Base-by-base conservation (phyloP, 2,797 vertebrate genomes). In the Apogon talboti region DNA sequence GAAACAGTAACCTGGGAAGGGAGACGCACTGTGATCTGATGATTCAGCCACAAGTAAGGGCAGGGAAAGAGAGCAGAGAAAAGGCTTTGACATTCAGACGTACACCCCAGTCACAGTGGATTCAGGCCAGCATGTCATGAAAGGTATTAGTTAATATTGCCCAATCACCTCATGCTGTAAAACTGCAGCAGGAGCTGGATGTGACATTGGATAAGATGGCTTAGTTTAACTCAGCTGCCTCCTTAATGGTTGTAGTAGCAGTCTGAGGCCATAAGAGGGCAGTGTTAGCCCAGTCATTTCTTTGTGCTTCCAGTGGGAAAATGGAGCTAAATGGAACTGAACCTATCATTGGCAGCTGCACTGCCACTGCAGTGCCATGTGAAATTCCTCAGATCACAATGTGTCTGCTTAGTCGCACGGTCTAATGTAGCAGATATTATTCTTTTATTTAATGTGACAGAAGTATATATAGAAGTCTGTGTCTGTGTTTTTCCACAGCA, bases 21-120 rank as follows among this genome's bases (percentile, higher is more conserved):
- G 86, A 92, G 88, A 91, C 90, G 85, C 86, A 84, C 71, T 81
- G 78, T 71, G 85, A 92, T 92, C 74, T 92, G 90, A 92, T 91
- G 91, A 93, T 89, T 93, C 92, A 93, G 90, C 89, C 84, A 76
- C 81, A 92, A 82, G 67, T 68, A 63, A 66, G 84, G 52, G 65
- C 77, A 76, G 67, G 75, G 73, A 65, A 44, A 58, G 43, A 49
- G 42, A 62, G 47, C 58, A 60, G 65, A 70, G 69, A 64, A 15
- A 47, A 74, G 65, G 67, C 71, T 79, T 53, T 90, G 90, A 93
- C 92, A 91, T 92, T 93, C 92, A 89, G 58, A 82, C 69, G 77
- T 81, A 82, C 77, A 51, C 81, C 54, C 64, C 74, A 74, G 76
- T 88, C 83, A 57, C 45, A 74, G 75, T 86, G 71, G 79, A 84